Evolutionary conservation across 2,888 invertebrate genomes (phyloP).

Genomic region (Stenodera caucasica): DNA sequence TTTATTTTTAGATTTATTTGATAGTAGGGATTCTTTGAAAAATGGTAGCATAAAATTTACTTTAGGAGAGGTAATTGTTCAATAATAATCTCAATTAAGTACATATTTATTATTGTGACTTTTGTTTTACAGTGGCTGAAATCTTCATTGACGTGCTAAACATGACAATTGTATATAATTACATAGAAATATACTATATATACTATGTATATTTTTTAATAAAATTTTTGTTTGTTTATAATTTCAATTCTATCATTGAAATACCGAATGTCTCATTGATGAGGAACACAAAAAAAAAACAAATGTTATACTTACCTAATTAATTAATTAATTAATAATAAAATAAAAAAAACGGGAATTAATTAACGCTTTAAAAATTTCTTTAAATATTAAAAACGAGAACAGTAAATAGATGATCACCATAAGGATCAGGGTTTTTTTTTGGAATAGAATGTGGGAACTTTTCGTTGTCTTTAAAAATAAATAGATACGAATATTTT

Average conservation of each 20-base stretch:
- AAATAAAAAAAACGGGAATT: no score
- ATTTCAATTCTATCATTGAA: neutral
- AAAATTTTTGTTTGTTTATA: slow-evolving; percentile 7
- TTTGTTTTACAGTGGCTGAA: slow-evolving; percentile 72
- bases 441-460: no score
- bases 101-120: neutral
- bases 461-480: no score
- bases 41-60: slow-evolving; percentile 80
- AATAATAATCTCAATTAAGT: neutral
- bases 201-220: slow-evolving; percentile 34
- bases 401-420: no score
- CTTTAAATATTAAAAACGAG: no score
- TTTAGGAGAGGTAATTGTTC: slow-evolving; percentile 70
- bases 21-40: slow-evolving; percentile 77
- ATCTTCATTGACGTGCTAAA: slow-evolving; percentile 70
- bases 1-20: slow-evolving; percentile 65
- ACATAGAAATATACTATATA: slow-evolving; percentile 29
- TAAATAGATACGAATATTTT: no score
- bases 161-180: slow-evolving; percentile 13
- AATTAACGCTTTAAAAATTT: no score
- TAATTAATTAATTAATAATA: no score
- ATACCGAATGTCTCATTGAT: no score
- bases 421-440: no score
- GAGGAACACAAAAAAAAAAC: no score
- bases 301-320: no score